phyloP scores from a whole-genome alignment of 1,140 invertebrate genomes.

The Drosophila kepulauana region DNA sequence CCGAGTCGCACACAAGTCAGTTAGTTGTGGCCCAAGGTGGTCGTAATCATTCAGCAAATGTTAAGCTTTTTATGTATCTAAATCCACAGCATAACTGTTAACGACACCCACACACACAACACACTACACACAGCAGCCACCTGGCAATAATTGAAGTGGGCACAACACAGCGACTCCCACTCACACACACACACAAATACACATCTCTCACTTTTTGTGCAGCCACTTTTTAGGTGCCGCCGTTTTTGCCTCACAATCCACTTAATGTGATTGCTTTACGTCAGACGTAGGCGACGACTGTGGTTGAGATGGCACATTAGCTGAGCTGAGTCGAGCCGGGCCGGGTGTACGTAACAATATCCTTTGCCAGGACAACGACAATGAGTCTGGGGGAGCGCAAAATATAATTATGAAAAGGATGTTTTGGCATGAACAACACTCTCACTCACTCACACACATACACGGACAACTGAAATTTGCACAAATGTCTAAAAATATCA shows the following conservation, averaged over 20 bases:
- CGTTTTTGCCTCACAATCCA: conserved; percentile 35
- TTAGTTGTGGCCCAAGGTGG: conserved; percentile 26
- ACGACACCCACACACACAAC: conserved; percentile 17
- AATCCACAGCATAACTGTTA: conserved; percentile 40
- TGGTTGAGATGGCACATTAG: conserved; percentile 32
- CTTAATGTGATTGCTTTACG: conserved; percentile 69
- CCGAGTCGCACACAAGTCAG: conserved; percentile 7
- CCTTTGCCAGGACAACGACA: conserved; percentile 29
- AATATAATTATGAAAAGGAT: conserved; percentile 17
- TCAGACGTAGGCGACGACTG: conserved; percentile 26
- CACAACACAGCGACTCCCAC: conserved; percentile 5
- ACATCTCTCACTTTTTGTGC: neutral
- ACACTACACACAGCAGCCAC: neutral
- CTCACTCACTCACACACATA: too few relatives aligned
- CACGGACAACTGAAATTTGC: conserved; percentile 11
- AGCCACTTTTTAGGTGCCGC: conserved; percentile 7
- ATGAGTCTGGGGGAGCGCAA: conserved; percentile 30
- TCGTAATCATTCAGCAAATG: conserved; percentile 42
- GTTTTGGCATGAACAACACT: conserved; percentile 8
- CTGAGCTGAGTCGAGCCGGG: too few relatives aligned
- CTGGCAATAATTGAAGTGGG: conserved; percentile 30
- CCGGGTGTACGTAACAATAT: conserved; percentile 50
- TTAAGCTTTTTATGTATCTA: conserved; percentile 34
- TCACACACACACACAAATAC: too few relatives aligned
- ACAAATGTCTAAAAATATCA: conserved; percentile 49